These are phyloP conservation scores for Euphonia xanthogaster DNA, from an alignment of 2,797 vertebrate genomes.

Conservation along the genomic window DNA sequence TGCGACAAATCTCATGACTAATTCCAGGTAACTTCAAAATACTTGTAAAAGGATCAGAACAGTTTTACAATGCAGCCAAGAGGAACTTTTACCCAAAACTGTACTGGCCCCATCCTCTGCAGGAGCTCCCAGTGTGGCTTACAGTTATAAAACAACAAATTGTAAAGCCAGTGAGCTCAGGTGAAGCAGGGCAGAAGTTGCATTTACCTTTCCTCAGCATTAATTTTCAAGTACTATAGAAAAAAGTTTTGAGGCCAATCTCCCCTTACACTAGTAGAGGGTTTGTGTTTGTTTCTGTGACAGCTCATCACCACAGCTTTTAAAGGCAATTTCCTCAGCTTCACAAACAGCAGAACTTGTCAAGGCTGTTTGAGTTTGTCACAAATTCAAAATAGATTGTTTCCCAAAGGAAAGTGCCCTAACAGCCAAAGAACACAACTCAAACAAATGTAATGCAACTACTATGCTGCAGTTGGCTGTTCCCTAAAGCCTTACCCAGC, in stretches of 20 bases:
- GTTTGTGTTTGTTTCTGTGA: neutral
- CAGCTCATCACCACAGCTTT: neutral
- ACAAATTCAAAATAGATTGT: neutral
- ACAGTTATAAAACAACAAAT: neutral
- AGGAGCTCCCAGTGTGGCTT: neutral
- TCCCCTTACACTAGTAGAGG: neutral
- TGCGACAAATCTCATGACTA: neutral
- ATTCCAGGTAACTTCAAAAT: neutral
- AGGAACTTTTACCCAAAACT: neutral
- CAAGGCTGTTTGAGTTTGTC: neutral
- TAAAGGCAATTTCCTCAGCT: neutral
- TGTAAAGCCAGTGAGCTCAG: neutral
- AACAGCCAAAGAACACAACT: neutral
- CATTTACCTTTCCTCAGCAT: neutral
- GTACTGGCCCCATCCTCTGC: neutral
- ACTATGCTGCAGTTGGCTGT: neutral
- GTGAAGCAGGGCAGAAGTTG: neutral
- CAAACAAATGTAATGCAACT: neutral
- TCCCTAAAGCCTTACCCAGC: conserved; percentile 80
- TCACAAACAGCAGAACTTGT: neutral
- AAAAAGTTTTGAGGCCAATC: neutral
- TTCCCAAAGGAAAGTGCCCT: neutral
- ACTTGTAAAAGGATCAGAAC: neutral
- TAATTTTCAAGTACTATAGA: neutral
- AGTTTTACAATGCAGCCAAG: neutral